These are phyloP conservation scores for Alouatta palliata DNA, from an alignment of 2,113 vertebrate species.

Conservation along the genomic window DNA sequence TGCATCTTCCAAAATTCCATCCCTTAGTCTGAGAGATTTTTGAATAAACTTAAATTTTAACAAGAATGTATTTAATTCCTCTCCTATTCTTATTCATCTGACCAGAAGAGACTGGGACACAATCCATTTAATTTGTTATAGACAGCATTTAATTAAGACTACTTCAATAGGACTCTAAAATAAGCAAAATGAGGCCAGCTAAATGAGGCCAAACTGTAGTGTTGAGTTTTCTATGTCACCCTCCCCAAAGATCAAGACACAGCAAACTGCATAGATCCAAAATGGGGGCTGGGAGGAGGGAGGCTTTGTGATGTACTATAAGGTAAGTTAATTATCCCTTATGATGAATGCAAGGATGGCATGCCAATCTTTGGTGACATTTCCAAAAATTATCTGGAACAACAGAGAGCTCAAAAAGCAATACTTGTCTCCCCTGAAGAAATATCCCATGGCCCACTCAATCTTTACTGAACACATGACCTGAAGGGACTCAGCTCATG, in stretches of 20 bases:
- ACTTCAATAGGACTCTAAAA: background rate
- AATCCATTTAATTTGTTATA: background rate
- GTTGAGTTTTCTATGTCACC: fast-evolving
- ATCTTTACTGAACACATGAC: background rate
- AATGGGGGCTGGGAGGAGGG: fast-evolving
- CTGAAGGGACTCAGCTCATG: background rate
- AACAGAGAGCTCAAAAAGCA: background rate
- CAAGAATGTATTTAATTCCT: background rate
- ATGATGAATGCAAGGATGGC: background rate
- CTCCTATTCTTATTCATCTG: background rate
- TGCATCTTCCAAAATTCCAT: background rate
- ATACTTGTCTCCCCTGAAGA: too few species aligned
- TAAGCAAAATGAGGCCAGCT: background rate
- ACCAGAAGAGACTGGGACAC: background rate
- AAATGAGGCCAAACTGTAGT: background rate
- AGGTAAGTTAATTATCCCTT: background rate
- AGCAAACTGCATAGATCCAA: background rate
- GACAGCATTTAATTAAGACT: background rate
- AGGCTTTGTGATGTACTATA: background rate
- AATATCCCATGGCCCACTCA: background rate
- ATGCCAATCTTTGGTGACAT: background rate
- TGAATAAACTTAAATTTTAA: background rate
- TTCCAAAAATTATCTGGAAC: background rate
- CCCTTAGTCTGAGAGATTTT: background rate
- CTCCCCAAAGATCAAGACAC: too few species aligned